Conservation (phyloP, 2,888 invertebrate species). For the Scrobipalpa costella region DNA sequence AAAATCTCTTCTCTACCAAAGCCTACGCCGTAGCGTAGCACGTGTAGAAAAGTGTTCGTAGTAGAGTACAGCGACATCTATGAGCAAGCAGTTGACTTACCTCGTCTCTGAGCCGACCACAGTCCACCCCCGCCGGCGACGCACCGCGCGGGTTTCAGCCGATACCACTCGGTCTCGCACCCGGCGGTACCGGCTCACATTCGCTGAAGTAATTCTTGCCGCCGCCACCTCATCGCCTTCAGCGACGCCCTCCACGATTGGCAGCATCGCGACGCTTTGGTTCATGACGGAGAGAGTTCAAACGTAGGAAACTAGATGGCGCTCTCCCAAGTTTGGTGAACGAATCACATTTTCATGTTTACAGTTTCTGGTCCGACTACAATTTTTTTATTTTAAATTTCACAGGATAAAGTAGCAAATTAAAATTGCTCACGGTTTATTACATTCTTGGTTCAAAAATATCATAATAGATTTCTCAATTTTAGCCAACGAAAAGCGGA, state of each 20-base stretch:
- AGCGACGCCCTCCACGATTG: slow-evolving; percentile 71
- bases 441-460: neutral
- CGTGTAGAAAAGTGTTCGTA: neutral
- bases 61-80: slow-evolving; percentile 56
- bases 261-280: slow-evolving; percentile 54
- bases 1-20: neutral
- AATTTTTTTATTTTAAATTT: neutral
- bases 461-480: neutral
- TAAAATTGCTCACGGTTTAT: neutral
- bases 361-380: neutral
- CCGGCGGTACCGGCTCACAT: slow-evolving; percentile 60
- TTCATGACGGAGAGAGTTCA: slow-evolving; percentile 31
- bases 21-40: neutral
- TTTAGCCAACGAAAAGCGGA: neutral
- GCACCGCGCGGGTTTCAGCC: slow-evolving; percentile 72
- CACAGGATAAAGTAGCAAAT: neutral
- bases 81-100: slow-evolving; percentile 65
- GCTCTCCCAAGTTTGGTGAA: slow-evolving; percentile 33
- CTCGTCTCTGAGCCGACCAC: slow-evolving; percentile 88
- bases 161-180: slow-evolving; percentile 70
- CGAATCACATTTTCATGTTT: neutral
- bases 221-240: slow-evolving; percentile 47
- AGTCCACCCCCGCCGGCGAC: slow-evolving; percentile 87
- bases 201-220: slow-evolving; percentile 45
- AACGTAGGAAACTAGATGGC: slow-evolving; percentile 46